Evolutionary conservation across 2,797 vertebrate genomes (phyloP).

Genomic region (Silurus aristotelis): DNA sequence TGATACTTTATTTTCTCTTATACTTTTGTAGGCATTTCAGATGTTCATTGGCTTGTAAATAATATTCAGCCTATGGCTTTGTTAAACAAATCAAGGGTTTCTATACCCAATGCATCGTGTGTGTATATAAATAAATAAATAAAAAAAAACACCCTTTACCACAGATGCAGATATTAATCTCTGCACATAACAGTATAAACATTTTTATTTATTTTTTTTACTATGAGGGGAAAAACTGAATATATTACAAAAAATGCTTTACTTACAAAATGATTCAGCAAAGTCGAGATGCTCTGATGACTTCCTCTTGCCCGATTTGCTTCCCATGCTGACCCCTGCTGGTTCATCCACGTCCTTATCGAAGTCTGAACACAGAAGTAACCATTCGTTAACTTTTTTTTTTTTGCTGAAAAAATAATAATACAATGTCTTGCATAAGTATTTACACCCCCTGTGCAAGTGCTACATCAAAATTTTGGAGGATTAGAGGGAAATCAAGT

Average conservation of each 20-base stretch:
- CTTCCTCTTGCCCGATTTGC: constrained; percentile 78
- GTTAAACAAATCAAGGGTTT: not conserved
- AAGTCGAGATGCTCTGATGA: constrained; percentile 66
- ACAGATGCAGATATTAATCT: not conserved
- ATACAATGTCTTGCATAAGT: not conserved
- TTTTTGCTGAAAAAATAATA: not conserved
- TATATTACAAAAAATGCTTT: not conserved
- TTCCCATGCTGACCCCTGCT: constrained; percentile 28
- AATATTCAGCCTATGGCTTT: not conserved
- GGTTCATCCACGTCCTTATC: constrained; percentile 54
- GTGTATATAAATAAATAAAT: too few relatives aligned
- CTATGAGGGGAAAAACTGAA: not conserved
- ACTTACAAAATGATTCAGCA: constrained; percentile 69
- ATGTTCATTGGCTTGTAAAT: not conserved
- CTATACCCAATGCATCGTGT: not conserved
- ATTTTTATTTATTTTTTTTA: not conserved
- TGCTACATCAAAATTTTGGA: too few relatives aligned
- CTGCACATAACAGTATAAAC: too few relatives aligned
- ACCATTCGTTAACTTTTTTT: not conserved
- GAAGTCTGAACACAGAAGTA: constrained; percentile 46
- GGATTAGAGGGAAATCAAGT: not conserved
- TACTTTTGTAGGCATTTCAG: not conserved
- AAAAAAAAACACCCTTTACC: not conserved
- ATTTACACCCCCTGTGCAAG: not conserved
- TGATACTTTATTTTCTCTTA: not conserved